Base-by-base conservation (phyloP, 1,140 invertebrate genomes). In the Monomorium pharaonis region DNA sequence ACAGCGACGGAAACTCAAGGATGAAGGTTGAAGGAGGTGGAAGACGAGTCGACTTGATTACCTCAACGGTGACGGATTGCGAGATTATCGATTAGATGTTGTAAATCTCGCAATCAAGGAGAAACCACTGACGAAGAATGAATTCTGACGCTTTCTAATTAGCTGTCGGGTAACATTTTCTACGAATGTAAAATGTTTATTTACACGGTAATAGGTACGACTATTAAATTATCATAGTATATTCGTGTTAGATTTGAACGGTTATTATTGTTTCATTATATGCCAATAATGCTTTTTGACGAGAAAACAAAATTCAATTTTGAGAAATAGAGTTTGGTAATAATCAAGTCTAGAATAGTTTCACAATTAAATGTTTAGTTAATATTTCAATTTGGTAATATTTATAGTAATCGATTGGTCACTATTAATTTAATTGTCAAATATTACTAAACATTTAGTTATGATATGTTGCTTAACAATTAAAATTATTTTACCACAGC, bases 1-100 rank as follows among this genome's bases (percentile, higher is more conserved):
- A 58, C 30, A 42, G 12, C 51, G 27, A n/a, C 63, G 47, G 12
- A 88, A 88, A 81, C 58, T 47, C 51, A 10, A 47, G 67, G 37
- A 58, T 30, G 30, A 81, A 54, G 30, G 9, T 14, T 70, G 47
- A 72, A 44, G 47, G 49, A 21, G 12, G 33, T 2, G 21, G 14
- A 47, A 58, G 67, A 47, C 9, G 54, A 47, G 51, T 21, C 18
- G 16, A 70, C 63, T 54, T 27, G 27, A 83, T 83, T 58, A 72
- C 24, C 51, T 58, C 24, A 51, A 42, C 18, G 62, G 7, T n/a
- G 30, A 42, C 47, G 5, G 24, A 47, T 80, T 14, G 65, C 33
- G 51, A 44, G 72, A 58, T 54, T 70, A 72, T 30, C 65, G 77
- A 70, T 81, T 33, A 33, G 33, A 0, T 16, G n/a, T 27, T 42